These are phyloP conservation scores for Physocephala rufipes DNA, from an alignment of 2,888 invertebrate species.

Conservation along the genomic window DNA sequence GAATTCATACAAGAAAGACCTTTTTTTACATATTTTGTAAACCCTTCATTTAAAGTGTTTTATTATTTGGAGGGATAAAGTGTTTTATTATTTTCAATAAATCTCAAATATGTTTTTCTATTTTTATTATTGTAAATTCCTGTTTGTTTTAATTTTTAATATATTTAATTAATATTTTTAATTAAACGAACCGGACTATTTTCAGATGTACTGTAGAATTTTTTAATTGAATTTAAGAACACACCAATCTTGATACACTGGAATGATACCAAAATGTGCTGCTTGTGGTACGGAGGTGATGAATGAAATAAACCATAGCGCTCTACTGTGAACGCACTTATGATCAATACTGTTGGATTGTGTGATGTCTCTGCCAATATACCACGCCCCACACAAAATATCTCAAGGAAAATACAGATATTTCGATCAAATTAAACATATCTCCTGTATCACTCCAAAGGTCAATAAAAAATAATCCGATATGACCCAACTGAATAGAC, in stretches of 20 bases:
- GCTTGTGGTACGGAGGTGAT: slow-evolving; percentile 81
- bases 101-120: too few relatives aligned
- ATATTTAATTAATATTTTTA: too few relatives aligned
- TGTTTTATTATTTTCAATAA: too few relatives aligned
- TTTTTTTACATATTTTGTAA: too few relatives aligned
- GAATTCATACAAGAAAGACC: too few relatives aligned
- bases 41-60: too few relatives aligned
- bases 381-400: slow-evolving; percentile 81
- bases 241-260: slow-evolving; percentile 54
- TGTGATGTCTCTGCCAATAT: slow-evolving; percentile 83
- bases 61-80: too few relatives aligned
- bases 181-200: slow-evolving; percentile 68
- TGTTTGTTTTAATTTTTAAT: too few relatives aligned
- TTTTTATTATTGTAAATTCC: too few relatives aligned
- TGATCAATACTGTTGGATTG: slow-evolving; percentile 80
- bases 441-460: slow-evolving; percentile 78
- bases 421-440: slow-evolving; percentile 80
- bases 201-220: too few relatives aligned
- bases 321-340: slow-evolving; percentile 86
- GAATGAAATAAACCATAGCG: slow-evolving; percentile 79
- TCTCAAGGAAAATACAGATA: slow-evolving; percentile 82
- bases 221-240: slow-evolving; percentile 59
- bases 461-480: slow-evolving; percentile 82
- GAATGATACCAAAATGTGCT: slow-evolving; percentile 77
- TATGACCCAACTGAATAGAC: slow-evolving; percentile 84